These are phyloP conservation scores for Drosophila melanosoma DNA, from an alignment of 2,888 invertebrate species.

Conservation along the genomic window DNA sequence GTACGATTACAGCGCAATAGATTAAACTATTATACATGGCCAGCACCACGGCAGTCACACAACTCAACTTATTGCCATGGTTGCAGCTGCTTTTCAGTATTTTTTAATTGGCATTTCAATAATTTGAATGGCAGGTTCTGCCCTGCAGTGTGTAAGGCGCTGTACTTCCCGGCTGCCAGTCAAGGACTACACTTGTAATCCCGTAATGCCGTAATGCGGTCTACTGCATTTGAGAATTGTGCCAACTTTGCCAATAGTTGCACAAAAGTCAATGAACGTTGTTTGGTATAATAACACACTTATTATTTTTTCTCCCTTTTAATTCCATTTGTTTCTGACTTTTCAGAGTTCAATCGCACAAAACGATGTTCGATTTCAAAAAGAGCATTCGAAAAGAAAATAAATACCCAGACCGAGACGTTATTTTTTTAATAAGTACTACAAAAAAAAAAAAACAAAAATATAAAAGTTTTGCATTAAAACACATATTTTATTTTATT, in stretches of 20 bases:
- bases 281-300: conserved; percentile 62
- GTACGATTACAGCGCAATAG: conserved; percentile 36
- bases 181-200: conserved; percentile 24
- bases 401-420: conserved; percentile 1
- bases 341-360: conserved; percentile 21
- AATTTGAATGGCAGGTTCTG: conserved; percentile 39
- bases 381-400: not conserved
- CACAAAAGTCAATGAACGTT: conserved; percentile 53
- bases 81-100: conserved; percentile 26
- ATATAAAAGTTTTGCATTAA: no score
- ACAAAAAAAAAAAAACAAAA: not conserved
- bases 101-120: conserved; percentile 67
- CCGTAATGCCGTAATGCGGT: conserved; percentile 38
- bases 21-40: conserved; percentile 39
- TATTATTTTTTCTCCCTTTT: conserved; percentile 19
- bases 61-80: conserved; percentile 28
- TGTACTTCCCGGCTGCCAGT: conserved; percentile 23
- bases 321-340: conserved; percentile 6
- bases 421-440: no score
- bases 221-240: conserved; percentile 50
- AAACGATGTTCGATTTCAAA: not conserved
- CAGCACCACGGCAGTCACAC: conserved; percentile 1
- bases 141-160: conserved; percentile 6
- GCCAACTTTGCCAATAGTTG: conserved; percentile 36
- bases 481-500: not conserved